These are phyloP conservation scores for Aplysina aerophoba DNA, from an alignment of 37 sponge, comb jelly and placozoan genomes.

Conservation along the genomic window DNA sequence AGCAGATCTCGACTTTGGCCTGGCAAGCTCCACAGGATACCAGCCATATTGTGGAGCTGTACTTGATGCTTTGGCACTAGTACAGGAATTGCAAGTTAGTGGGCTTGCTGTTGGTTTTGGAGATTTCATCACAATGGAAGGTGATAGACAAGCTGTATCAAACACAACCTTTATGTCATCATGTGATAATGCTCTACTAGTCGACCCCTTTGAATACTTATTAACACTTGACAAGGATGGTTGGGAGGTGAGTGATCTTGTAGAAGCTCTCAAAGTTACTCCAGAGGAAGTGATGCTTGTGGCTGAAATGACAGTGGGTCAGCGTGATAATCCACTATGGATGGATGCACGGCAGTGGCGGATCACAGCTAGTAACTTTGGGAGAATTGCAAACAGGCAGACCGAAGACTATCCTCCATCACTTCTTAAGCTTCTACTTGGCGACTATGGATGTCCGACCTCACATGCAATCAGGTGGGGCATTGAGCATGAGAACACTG, in stretches of 20 bases:
- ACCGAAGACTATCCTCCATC: constrained; percentile 25
- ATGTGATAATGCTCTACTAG: neutral
- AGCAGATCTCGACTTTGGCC: constrained; percentile 28
- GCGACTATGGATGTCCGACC: constrained; percentile 33
- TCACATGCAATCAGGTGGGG: constrained; percentile 23
- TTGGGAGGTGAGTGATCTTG: constrained; percentile 25
- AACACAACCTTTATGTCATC: constrained; percentile 7
- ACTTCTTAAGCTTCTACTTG: constrained; percentile 26
- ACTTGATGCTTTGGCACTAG: constrained; percentile 10
- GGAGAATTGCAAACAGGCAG: constrained; percentile 28
- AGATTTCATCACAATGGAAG: constrained; percentile 6
- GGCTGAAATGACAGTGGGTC: constrained; percentile 39
- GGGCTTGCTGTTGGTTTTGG: constrained; percentile 32
- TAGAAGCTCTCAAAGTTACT: constrained; percentile 17
- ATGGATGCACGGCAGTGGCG: constrained; percentile 47
- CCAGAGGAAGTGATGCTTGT: constrained; percentile 41
- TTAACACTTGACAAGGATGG: constrained; percentile 14
- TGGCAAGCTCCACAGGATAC: constrained; percentile 23
- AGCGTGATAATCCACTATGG: constrained; percentile 47
- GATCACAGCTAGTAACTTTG: constrained; percentile 52
- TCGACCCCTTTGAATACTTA: constrained; percentile 33
- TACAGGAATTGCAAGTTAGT: constrained; percentile 19
- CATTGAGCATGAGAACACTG: constrained; percentile 3
- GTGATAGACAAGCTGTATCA: constrained; percentile 13
- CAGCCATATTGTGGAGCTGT: constrained; percentile 1